Evolutionary conservation across 37 sponge, comb jelly and placozoan species (phyloP), one percentile per base, ranked within the genome.

Genomic region (Theonella swinhoei): DNA sequence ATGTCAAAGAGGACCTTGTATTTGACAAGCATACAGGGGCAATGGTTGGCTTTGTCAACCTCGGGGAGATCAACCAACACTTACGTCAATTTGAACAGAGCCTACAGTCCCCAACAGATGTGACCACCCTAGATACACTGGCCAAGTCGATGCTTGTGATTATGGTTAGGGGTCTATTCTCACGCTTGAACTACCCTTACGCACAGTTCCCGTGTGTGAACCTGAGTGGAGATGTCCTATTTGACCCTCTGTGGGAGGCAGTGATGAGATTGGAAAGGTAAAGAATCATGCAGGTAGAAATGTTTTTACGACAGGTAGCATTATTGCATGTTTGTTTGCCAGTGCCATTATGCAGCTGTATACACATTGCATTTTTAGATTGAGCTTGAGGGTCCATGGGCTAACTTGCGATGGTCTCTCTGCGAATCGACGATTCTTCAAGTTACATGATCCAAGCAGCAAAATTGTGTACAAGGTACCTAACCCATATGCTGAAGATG

Each of bases 21-120:
- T 76, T 61, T 62, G 39, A 76, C 62, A 76, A 62, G 26, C 78
- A 76, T 40, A 72, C 72, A n/a, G n/a, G n/a, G n/a, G n/a, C n/a
- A n/a, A n/a, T n/a, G 8, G 72, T 72, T 72, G 72, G 72, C 9
- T 72, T 72, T 24, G 36, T 30, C 4, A 72, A 72, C 24, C 39
- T 72, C 11, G 39, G 41, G 24, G 72, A 72, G 8, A 36, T 72
- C 11, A 34, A 33, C 24, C 8, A 17, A 9, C 72, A 72, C 39
- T n/a, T 72, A 17, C 24, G 35, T 4, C 41, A 34, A 34, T 72
- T 72, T 34, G 72, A 72, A n/a, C 19, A 24, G 41, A 39, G 41
- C 17, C 39, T 72, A 34, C 14, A 33, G 41, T n/a, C 29, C 68
- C 8, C 29, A 29, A 24, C 41, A 9, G 24, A 36, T 9, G 35